These are phyloP conservation scores for Takifugu bimaculatus DNA, from an alignment of 2,113 vertebrate genomes.

Conservation along the genomic window DNA sequence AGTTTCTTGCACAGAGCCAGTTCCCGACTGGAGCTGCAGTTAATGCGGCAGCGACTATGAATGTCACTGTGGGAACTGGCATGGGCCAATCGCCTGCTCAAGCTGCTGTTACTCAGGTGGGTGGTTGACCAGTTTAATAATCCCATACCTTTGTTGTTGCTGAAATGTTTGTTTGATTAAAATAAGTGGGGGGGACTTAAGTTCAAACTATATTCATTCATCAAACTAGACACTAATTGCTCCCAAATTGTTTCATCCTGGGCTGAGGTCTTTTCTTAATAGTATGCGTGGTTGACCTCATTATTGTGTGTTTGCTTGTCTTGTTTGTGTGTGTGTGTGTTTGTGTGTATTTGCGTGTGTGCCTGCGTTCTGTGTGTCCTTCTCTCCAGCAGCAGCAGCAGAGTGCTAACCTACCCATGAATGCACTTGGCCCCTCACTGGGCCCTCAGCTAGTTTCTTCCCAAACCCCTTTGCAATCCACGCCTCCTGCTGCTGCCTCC, in stretches of 20 bases:
- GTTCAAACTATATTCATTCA: conserved; percentile 13
- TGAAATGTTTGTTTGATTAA: conserved; percentile 2
- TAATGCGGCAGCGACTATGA: conserved; percentile 77
- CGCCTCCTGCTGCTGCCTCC: conserved; percentile 75
- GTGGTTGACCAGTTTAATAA: conserved; percentile 7
- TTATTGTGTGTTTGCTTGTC: conserved; percentile 20
- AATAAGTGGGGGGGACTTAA: conserved; percentile 12
- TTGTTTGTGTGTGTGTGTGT: conserved; percentile 22
- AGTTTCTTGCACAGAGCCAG: conserved; percentile 87
- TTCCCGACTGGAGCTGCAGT: conserved; percentile 78
- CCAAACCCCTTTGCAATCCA: conserved; percentile 85
- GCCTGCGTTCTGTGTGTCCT: conserved; percentile 45
- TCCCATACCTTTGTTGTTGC: neutral
- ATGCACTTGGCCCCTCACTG: conserved; percentile 82
- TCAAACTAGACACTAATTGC: conserved; percentile 39
- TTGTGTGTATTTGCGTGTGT: conserved; percentile 26
- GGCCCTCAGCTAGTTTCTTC: conserved; percentile 82
- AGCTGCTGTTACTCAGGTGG: conserved; percentile 78
- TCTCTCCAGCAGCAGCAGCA: conserved; percentile 77
- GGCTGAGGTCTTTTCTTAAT: conserved; percentile 26
- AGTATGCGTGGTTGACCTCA: conserved; percentile 31
- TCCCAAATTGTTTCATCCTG: conserved; percentile 28
- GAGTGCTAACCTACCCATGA: conserved; percentile 86
- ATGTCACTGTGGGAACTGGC: conserved; percentile 79
- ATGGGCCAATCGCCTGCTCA: conserved; percentile 84